Base-by-base conservation (phyloP, 2,113 vertebrate genomes). In the Phaethornis superciliosus region DNA sequence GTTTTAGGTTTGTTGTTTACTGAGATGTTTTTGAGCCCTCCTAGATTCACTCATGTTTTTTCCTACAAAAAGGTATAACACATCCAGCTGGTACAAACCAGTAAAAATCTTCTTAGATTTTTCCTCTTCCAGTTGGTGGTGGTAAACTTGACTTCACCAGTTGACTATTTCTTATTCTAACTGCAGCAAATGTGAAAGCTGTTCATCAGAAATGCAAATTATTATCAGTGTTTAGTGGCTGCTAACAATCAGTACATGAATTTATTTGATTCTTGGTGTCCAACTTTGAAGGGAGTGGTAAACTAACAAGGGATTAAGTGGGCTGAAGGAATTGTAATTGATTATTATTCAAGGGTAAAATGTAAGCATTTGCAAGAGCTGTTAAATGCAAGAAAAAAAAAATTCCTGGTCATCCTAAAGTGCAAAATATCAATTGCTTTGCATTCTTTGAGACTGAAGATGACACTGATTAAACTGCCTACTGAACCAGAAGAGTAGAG, bases 281-380 rank as follows among this genome's bases (percentile, higher is more conserved):
- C 88, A 44, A 71, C 21, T 78, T 80, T 90, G 64, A 92, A 84
- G 10, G 20, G 18, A 74, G 5, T 54, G 12, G 16, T 51, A 63
- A 93, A 76, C 17, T 77, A 89, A 37, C 10, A 75, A 60, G 28
- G 22, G 71, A 86, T 77, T 80, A 76, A 82, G 63, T 76, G 30
- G 33, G 11, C 17, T 91, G 87, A 88, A 92, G 56, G 30, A 81
- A 72, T 94, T 82, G 85, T 91, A 88, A 33, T 42, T 81, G 64
- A 88, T 71, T 91, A 64, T 88, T 93, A 81, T 88, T 93, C 27
- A 9, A 60, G 59, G 47, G 46, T 9, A 87, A 92, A 91, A 52
- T 77, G 12, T 32, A 88, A 96, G 89, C 26, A 67, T 49, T 84
- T 89, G 18, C 79, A 88, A 90, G 28, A 76, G 9, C 33, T 84